Evolutionary conservation across 2,113 vertebrate species (phyloP), one percentile per base, ranked within the genome.

Genomic region (Argyrosomus japonicus): DNA sequence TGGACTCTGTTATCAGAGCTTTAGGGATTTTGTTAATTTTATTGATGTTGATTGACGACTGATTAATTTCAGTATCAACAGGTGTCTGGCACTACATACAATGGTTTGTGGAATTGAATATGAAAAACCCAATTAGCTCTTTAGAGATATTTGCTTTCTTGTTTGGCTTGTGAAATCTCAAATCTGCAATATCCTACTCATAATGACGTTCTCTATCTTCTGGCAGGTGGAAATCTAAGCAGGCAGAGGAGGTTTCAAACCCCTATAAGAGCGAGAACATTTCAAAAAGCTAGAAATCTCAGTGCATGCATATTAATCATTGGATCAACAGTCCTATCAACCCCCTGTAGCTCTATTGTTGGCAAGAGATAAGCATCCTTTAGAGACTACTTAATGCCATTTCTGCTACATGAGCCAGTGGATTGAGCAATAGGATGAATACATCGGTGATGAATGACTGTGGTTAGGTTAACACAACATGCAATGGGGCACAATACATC

Each of bases 341-440:
- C 81, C 51, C 71, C 79, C 79, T 47, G 51, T 50, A 75, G 84
- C 80, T 83, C 61, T 81, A 85, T 85, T 85, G 76, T 85, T 83
- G 79, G 70, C 50, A 81, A 84, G 68, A 67, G 25, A 78, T n/a
- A 78, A 60, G 18, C 27, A 23, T 62, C 40, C 76, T 83, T 89
- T 48, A 77, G 70, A 85, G 83, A 84, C 69, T 23, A 75, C 84
- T 81, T 72, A 78, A 76, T 87, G 67, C 23, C 9, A 79, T 75
- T 71, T 77, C 70, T 61, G 54, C 76, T 61, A 74, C 32, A 79
- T 77, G 60, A 68, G 79, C 63, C 75, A 61, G 71, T 64, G 40
- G 29, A 29, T 53, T 80, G 23, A 68, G 68, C 17, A 69, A 53
- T 4, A 68, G 25, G 56, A 79, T 4, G 5, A 83, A 62, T 53